Base-by-base conservation (phyloP, 2,797 vertebrate genomes). In the Acipenser ruthenus region DNA sequence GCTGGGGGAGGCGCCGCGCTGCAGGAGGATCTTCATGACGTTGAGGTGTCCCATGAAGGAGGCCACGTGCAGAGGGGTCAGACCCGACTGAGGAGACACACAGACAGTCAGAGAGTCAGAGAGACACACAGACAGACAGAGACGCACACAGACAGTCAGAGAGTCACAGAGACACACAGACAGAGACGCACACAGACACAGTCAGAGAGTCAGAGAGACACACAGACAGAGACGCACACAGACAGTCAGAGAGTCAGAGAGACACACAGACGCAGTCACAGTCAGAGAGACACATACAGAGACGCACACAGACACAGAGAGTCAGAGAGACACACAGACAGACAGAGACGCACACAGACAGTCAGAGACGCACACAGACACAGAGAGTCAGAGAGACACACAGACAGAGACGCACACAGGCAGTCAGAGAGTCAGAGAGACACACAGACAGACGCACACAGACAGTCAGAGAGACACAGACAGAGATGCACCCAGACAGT, bases 11-110 rank as follows among this genome's bases (percentile, higher is more conserved):
- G 96, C 96, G 59, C 94, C 95, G 72, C 92, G 89, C 75, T 94
- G 92, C 65, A 98, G 82, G 18, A 99, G 83, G 76, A 86, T 94
- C 83, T 94, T 97, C 72, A 96, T 94, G 0, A 99, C 94, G 76
- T 93, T 89, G 56, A 98, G 85, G 74, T 99, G 95, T 8, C 96
- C 96, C 96, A 99, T 98, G 81, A 98, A 99, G 59, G 96, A 84
- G 48, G 96, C 95, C 78, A 99, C 96, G 0, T 99, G 96, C 70
- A 99, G 92, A 13, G 96, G 96, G 0, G 96, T 99, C 79, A 99
- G 83, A 75, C 96, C 96, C 0, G 96, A 99, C 96, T 99, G 76
- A 50, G 77, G 15, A 75, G 51, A 71, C 59, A 69, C 49, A 56
- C 7, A 51, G 49, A 67, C 55, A 37, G 23, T 18, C 15, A 18